Base-by-base conservation (phyloP, 2,888 invertebrate species). In the Epsilonema sp. region DNA sequence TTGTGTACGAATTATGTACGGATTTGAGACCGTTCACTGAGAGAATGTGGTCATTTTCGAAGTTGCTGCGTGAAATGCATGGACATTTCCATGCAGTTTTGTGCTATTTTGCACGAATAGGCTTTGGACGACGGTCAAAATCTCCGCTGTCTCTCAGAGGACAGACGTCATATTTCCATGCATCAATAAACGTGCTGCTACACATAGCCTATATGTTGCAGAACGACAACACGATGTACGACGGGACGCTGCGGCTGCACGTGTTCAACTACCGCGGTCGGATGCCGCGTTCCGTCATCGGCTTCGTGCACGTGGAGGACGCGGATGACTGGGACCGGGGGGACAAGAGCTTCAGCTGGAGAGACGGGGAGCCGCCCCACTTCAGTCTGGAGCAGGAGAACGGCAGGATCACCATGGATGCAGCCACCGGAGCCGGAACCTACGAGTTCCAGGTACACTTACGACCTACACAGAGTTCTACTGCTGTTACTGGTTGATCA, bases 191-290 rank as follows among this genome's bases (percentile, higher is more conserved):
- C n/a, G n/a, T n/a, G n/a, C n/a, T n/a, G n/a, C n/a, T n/a, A n/a
- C n/a, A n/a, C n/a, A n/a, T n/a, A n/a, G n/a, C n/a, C n/a, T n/a
- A n/a, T n/a, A n/a, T n/a, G n/a, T 53, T 59, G 20, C 52, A 61
- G 22, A 97, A 97, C 67, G 94, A 94, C 66, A 92, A 94, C 68
- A 85, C 87, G 70, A 97, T 94, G 86, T 84, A 84, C 64, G 86
- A 92, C 0, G 97, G 94, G 1, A 80, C 83, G 3, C 94, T 94
- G 72, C 75, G 89, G 55, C 87, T 97, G 60, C 82, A 89, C 64
- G 87, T 92, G 2, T 94, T 94, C 69, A 92, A 89, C 69, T 97
- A 94, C 65, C 80, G 75, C 79, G 75, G 84, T 16, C 80, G 82
- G 67, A 79, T 84, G 47, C 83, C 81, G 24, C 84, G 82, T 57